Base-by-base conservation (phyloP, 2,797 vertebrate genomes). In the Chelon labrosus region DNA sequence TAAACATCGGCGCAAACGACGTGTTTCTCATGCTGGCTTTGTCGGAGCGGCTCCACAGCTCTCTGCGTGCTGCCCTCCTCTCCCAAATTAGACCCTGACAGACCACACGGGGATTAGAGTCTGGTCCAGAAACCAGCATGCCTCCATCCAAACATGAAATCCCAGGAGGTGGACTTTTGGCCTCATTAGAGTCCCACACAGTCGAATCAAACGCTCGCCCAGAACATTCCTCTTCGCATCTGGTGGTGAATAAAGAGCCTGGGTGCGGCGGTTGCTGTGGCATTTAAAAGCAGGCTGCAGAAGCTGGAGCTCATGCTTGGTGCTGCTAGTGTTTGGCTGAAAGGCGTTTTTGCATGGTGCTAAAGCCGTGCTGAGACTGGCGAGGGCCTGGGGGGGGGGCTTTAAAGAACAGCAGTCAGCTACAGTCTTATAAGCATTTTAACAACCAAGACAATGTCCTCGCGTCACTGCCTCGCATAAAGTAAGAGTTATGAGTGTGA, bases 121-220 rank as follows among this genome's bases (percentile, higher is more conserved):
- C 65, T 0, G 5, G 70, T 82, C 56, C 85, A 80, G 72, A 77
- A 79, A 65, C 67, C 74, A 59, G 75, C 42, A 7, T 41, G 67
- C 39, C 64, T 77, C 72, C 69, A 70, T 75, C 78, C 76, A 75
- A 77, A 85, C 83, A 59, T 10, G 20, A 77, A 68, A 77, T 79
- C 73, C 77, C 82, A 44, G 14, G 79, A 86, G 73, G 64, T 12
- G 42, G 67, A 66, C 77, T 71, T 65, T 63, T 79, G 86, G 85
- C 78, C 80, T 82, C 76, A 64, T 84, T 80, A 75, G 65, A 72
- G 69, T 59, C 35, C 61, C 70, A 35, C 17, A 2, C 50, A 50
- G 66, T 44, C 42, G 39, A 42, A 64, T 58, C 65, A 7, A 22
- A 46, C 38, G 1, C 51, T 51, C 38, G 41, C 38, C 46, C 57